A percentile compares a stretch with the other conserved stretches of the same genome.
These are phyloP conservation scores for Carollia perspicillata DNA, from an alignment of 2,113 vertebrate genomes.

Conservation along the genomic window DNA sequence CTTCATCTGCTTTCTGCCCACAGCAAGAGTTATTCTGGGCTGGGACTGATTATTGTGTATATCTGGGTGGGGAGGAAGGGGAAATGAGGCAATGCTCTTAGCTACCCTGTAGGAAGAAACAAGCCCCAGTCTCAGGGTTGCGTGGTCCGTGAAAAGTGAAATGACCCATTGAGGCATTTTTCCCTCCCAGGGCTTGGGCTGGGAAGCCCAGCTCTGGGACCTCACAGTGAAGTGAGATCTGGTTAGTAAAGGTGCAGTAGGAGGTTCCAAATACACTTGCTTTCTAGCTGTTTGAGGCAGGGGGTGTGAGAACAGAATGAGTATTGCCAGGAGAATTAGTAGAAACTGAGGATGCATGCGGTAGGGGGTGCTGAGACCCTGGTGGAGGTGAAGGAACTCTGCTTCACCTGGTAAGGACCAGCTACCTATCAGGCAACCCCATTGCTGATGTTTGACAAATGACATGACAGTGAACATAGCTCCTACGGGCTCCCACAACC, in stretches of 20 bases:
- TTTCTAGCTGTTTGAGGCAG: neutral
- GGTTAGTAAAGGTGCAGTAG: slow-evolving; percentile 36
- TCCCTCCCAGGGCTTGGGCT: neutral
- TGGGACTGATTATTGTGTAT: slow-evolving; percentile 31
- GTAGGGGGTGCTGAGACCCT: neutral
- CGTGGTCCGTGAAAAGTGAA: neutral
- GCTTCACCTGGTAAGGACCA: neutral
- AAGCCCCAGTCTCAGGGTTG: neutral
- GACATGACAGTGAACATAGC: neutral
- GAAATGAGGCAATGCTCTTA: neutral
- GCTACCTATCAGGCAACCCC: neutral
- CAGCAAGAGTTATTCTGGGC: neutral
- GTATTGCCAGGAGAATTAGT: slow-evolving; percentile 14
- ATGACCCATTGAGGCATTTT: neutral
- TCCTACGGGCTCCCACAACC: neutral
- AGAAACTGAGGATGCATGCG: slow-evolving; percentile 36
- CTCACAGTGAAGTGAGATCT: neutral
- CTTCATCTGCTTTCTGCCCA: neutral
- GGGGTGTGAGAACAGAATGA: neutral
- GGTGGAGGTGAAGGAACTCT: neutral
- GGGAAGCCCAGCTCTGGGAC: neutral
- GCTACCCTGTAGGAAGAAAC: slow-evolving; percentile 35
- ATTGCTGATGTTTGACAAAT: neutral
- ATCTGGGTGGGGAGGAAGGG: neutral
- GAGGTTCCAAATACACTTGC: neutral